These are phyloP conservation scores for Macaca mulatta DNA, from an alignment of 2,113 vertebrate genomes.

Conservation along the genomic window DNA sequence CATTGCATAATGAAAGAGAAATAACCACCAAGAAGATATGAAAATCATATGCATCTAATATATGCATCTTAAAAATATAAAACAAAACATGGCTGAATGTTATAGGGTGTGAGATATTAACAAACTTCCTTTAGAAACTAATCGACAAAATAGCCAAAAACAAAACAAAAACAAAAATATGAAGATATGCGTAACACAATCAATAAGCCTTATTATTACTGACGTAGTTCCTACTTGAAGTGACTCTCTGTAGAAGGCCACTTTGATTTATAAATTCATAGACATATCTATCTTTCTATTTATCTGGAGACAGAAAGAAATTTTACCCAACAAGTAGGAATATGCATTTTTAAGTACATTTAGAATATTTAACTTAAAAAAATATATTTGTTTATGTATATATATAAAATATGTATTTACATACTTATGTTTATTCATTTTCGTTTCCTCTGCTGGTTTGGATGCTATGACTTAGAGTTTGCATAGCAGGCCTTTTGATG, in stretches of 20 bases:
- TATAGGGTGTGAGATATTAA: neutral
- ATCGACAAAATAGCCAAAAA: neutral
- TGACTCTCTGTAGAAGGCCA: neutral
- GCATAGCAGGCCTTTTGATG: neutral
- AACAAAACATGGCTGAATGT: neutral
- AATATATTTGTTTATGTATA: no score
- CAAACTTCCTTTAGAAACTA: neutral
- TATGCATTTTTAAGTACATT: neutral
- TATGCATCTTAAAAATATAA: neutral
- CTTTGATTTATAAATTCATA: neutral
- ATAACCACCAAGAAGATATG: neutral
- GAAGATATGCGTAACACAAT: neutral
- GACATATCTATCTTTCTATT: neutral
- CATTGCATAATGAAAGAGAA: neutral
- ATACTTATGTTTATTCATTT: neutral
- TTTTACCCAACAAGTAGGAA: neutral
- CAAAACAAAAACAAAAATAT: neutral
- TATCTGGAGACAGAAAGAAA: neutral
- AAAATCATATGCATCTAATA: neutral
- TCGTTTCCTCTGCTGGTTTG: neutral
- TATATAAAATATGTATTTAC: neutral
- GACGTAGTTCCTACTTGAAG: neutral
- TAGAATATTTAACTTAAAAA: neutral
- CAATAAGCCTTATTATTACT: neutral
- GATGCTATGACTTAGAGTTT: neutral